These are phyloP conservation scores for Protomyctophum bolini DNA, from an alignment of 2,113 vertebrate genomes.

Conservation along the genomic window DNA sequence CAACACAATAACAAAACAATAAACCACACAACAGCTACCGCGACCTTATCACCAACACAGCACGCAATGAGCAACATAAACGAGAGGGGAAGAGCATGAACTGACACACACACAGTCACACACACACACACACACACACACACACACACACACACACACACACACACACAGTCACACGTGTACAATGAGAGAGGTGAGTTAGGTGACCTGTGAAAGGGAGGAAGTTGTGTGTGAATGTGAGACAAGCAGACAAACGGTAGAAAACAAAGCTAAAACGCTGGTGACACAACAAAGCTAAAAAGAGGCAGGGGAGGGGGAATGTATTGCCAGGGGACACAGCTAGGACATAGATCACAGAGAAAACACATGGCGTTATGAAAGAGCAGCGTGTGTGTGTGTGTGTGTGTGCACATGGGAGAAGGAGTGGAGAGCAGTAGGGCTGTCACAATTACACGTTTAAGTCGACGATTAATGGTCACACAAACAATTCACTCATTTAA, in stretches of 20 bases:
- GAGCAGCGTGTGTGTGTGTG: not conserved
- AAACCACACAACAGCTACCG: conserved; percentile 4
- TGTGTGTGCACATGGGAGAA: conserved; percentile 22
- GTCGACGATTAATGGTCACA: too few species aligned
- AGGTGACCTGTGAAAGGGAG: conserved; percentile 62
- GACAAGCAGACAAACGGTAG: not conserved
- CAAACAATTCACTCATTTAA: too few species aligned
- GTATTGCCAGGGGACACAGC: not conserved
- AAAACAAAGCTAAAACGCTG: not conserved
- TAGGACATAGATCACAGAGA: conserved; percentile 30
- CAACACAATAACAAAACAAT: conserved; percentile 23
- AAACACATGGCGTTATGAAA: conserved; percentile 17
- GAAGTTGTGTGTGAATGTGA: conserved; percentile 17
- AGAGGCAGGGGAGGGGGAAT: not conserved
- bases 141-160: not conserved
- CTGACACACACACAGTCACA: conserved; percentile 10
- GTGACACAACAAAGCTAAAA: conserved; percentile 3
- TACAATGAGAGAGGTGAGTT: conserved; percentile 37
- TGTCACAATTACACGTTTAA: too few species aligned
- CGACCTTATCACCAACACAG: conserved; percentile 26
- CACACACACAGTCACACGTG: conserved; percentile 33
- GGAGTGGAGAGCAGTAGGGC: conserved; percentile 2
- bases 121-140: conserved; percentile 28
- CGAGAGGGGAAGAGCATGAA: conserved; percentile 26
- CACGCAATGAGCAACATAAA: conserved; percentile 42